Percentiles rank a stretch among this genome's conserved stretches.
These are phyloP conservation scores for Argyresthia albistria DNA, from an alignment of 2,888 invertebrate genomes.

Conservation along the genomic window DNA sequence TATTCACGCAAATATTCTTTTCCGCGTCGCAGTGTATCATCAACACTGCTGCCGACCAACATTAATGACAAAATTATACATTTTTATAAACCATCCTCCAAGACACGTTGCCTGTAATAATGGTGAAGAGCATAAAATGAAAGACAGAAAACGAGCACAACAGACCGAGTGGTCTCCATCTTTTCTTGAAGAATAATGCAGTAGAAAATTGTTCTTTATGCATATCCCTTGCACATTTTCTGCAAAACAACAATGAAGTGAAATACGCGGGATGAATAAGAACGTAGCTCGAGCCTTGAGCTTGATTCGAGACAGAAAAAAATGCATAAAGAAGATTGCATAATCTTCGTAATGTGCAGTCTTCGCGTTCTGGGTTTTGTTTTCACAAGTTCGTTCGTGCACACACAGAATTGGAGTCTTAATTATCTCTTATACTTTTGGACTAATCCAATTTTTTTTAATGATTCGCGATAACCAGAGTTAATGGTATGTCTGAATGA, in stretches of 20 bases:
- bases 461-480: no score
- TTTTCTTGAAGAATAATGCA: conserved; percentile 4
- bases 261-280: not conserved
- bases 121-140: not conserved
- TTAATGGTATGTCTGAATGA: no score
- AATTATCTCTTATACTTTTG: no score
- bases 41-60: not conserved
- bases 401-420: no score
- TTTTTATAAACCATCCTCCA: conserved; percentile 5
- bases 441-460: no score
- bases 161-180: not conserved
- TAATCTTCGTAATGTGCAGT: not conserved
- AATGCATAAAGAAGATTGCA: not conserved
- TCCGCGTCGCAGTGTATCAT: no score
- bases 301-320: not conserved
- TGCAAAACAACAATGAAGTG: conserved; percentile 3
- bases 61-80: conserved; percentile 6
- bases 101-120: not conserved
- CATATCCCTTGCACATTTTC: conserved; percentile 5
- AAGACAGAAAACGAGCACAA: not conserved
- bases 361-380: no score
- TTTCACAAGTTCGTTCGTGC: no score
- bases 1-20: no score
- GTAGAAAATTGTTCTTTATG: conserved; percentile 7
- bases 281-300: not conserved